Conservation (phyloP, 2,113 vertebrate genomes). For the Synchiropus splendidus region DNA sequence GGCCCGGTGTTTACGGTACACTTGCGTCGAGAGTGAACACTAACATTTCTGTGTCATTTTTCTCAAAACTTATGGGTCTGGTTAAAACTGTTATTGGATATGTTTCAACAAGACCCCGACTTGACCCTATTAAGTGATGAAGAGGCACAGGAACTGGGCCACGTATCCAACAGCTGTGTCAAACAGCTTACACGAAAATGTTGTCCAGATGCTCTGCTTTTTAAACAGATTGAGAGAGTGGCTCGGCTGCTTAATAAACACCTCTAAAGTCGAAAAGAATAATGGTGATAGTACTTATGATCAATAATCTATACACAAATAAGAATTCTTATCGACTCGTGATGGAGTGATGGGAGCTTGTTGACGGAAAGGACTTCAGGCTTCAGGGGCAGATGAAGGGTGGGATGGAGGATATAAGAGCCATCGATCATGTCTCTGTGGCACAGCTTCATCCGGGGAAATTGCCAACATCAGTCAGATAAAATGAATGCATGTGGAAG, state of each 20-base stretch:
- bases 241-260: conserved; percentile 1
- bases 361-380: conserved; percentile 48
- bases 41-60: too few relatives aligned
- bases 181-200: conserved; percentile 46
- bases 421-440: conserved; percentile 59
- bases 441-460: conserved; percentile 51
- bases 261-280: too few relatives aligned
- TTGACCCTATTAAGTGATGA: conserved; percentile 20
- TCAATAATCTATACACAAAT: conserved; percentile 1
- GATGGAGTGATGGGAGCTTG: conserved; percentile 6
- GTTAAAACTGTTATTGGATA: conserved; percentile 2
- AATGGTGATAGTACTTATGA: too few relatives aligned
- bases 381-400: conserved; percentile 40
- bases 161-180: conserved; percentile 43
- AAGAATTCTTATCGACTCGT: background rate
- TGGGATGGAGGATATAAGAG: conserved; percentile 50
- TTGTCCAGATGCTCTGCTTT: conserved; percentile 53
- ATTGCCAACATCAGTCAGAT: conserved; percentile 64
- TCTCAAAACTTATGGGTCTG: too few relatives aligned
- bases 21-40: too few relatives aligned
- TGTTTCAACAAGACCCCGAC: conserved; percentile 21
- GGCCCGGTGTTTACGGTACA: background rate
- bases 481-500: conserved; percentile 41
- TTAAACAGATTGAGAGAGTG: conserved; percentile 21
- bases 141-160: conserved; percentile 26